Evolutionary conservation across 2,113 vertebrate genomes (phyloP).

Genomic region (Cyanocitta stelleri): DNA sequence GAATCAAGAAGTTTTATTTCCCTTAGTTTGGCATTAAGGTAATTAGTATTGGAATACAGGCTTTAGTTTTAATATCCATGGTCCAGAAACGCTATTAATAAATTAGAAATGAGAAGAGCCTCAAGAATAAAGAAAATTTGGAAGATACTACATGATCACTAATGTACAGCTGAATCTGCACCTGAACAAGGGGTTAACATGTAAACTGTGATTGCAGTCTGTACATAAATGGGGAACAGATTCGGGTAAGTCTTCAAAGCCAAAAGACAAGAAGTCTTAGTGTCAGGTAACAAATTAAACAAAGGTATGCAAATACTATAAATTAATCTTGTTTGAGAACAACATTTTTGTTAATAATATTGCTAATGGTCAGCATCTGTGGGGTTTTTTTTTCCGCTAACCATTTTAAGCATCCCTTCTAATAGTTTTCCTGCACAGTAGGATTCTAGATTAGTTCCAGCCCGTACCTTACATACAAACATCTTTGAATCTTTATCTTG

Average conservation of each 20-base stretch:
- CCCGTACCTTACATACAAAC: neutral
- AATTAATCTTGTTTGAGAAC: neutral
- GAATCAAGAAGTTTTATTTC: neutral
- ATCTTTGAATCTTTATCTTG: neutral
- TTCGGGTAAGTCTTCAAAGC: neutral
- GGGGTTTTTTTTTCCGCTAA: neutral
- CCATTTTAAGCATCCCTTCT: neutral
- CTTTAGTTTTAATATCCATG: neutral
- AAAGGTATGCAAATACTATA: neutral
- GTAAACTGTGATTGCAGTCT: neutral
- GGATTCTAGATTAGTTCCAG: neutral
- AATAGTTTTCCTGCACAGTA: neutral
- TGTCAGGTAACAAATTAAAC: neutral
- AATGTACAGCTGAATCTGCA: neutral
- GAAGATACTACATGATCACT: neutral
- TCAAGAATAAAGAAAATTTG: neutral
- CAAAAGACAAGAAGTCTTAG: neutral
- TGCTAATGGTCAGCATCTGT: neutral
- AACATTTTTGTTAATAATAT: neutral
- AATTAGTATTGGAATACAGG: neutral
- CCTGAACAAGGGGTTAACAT: neutral
- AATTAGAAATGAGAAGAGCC: neutral
- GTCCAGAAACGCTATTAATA: neutral
- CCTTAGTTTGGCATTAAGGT: neutral
- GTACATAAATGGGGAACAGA: neutral